Conservation (phyloP, 1,140 invertebrate species). For the Orchesella cincta region DNA sequence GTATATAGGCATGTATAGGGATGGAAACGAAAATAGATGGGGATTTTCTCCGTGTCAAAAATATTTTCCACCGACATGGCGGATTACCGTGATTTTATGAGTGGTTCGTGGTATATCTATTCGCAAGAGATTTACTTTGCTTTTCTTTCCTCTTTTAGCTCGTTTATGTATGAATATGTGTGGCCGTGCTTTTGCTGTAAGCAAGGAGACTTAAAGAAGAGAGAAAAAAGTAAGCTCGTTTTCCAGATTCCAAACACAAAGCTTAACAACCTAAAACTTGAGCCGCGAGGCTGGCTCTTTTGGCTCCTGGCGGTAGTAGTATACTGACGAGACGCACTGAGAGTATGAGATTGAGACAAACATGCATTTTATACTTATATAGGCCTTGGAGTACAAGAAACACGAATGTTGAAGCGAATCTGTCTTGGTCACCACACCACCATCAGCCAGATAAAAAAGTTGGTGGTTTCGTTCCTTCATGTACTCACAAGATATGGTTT, state of each 20-base stretch:
- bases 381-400: too few species aligned
- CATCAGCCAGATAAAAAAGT: too few species aligned
- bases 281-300: too few species aligned
- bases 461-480: too few species aligned
- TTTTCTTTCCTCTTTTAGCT: not conserved
- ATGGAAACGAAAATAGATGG: not conserved
- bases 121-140: slow-evolving; percentile 20
- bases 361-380: too few species aligned
- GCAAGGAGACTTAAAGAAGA: not conserved
- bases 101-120: slow-evolving; percentile 25
- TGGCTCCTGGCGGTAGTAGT: too few species aligned
- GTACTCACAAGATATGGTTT: too few species aligned
- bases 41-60: slow-evolving; percentile 24
- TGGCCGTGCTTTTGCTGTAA: slow-evolving; percentile 16
- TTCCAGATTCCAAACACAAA: not conserved
- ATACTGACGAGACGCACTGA: too few species aligned
- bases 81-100: slow-evolving; percentile 29
- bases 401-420: too few species aligned
- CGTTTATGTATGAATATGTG: slow-evolving; percentile 8
- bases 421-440: too few species aligned
- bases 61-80: slow-evolving; percentile 21
- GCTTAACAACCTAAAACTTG: too few species aligned
- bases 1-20: not conserved
- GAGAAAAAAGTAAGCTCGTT: not conserved
- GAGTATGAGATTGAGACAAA: too few species aligned